Percentiles rank a stretch among this genome's conserved stretches.
Evolutionary conservation across 2,113 vertebrate genomes (phyloP).

Genomic region (Notiomystis cincta): DNA sequence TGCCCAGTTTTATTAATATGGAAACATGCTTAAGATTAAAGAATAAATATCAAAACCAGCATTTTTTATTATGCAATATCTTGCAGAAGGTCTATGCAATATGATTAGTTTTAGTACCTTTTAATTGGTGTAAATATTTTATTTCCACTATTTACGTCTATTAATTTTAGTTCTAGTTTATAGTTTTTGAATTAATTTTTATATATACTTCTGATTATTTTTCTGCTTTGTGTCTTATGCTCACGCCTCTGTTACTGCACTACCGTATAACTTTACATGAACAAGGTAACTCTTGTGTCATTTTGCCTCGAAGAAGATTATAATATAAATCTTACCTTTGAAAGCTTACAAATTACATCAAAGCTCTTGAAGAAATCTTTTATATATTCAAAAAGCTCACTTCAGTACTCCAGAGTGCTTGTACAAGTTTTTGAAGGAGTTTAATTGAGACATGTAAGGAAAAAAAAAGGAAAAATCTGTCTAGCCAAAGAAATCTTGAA

Average conservation of each 20-base stretch:
- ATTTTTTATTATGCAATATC: not conserved
- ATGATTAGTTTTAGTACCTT: not conserved
- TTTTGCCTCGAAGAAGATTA: not conserved
- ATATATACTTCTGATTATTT: not conserved
- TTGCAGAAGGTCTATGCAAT: not conserved
- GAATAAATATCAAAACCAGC: not conserved
- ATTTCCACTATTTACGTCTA: not conserved
- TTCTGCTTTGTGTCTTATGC: not conserved
- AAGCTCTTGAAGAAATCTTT: not conserved
- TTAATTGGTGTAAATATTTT: not conserved
- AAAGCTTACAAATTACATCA: not conserved
- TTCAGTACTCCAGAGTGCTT: not conserved
- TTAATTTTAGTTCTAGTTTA: not conserved
- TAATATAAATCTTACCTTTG: not conserved
- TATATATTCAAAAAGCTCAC: not conserved
- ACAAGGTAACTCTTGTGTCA: not conserved
- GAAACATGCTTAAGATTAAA: not conserved
- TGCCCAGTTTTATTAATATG: not conserved
- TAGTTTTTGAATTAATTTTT: not conserved
- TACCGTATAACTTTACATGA: not conserved
- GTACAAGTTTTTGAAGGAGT: not conserved
- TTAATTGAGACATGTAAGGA: not conserved
- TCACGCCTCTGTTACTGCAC: not conserved
- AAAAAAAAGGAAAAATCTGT: not conserved
- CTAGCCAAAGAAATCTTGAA: not conserved